phyloP scores from a whole-genome alignment of 2,797 vertebrate genomes.

The Anomalospiza imberbis region DNA sequence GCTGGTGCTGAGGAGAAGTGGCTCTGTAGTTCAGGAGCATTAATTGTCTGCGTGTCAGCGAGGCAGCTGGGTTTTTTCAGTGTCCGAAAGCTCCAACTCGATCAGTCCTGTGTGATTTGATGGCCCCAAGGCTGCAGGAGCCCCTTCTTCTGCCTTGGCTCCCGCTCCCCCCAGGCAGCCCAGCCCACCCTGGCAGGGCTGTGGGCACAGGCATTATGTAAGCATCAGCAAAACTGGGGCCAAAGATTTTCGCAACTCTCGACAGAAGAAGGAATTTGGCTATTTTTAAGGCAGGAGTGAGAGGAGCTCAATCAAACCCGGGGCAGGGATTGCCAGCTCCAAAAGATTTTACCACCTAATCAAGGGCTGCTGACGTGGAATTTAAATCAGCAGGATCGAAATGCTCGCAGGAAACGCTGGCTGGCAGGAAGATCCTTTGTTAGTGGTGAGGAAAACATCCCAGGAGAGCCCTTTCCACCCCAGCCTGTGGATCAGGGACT shows the following conservation, averaged over 20 bases:
- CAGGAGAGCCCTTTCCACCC: neutral
- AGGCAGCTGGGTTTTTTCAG: neutral
- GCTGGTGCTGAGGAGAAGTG: neutral
- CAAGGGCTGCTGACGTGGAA: neutral
- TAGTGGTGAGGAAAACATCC: neutral
- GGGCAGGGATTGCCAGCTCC: neutral
- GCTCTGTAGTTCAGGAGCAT: neutral
- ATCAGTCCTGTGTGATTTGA: neutral
- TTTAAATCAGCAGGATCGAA: neutral
- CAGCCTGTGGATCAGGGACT: neutral
- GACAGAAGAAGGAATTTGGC: neutral
- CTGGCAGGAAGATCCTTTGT: neutral
- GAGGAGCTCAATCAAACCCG: neutral
- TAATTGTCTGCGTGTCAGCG: neutral
- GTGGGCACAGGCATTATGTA: neutral
- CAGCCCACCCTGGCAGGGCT: neutral
- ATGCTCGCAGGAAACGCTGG: neutral
- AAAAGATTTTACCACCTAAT: conserved; percentile 10
- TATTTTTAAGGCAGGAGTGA: neutral
- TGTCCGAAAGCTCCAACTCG: neutral
- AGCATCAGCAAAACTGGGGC: neutral
- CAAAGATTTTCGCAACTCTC: neutral
- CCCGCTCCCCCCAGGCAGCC: neutral
- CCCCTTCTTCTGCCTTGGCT: neutral
- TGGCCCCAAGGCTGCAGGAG: neutral